Evolutionary conservation across 2,113 vertebrate genomes (phyloP).

Genomic region (Silurus meridionalis): DNA sequence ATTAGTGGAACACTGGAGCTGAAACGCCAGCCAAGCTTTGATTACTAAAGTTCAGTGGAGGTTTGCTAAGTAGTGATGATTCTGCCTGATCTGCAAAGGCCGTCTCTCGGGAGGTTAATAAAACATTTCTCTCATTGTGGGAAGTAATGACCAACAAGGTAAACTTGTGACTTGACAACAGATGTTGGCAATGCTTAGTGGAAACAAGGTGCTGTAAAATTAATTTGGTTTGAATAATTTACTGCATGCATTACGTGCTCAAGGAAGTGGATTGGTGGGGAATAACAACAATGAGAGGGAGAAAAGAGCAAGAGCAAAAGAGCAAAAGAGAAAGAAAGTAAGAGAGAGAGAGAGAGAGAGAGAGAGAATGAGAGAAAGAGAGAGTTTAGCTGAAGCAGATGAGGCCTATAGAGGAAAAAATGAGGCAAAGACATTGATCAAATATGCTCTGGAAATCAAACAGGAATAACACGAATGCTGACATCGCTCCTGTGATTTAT

Average conservation of each 20-base stretch:
- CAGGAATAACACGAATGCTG: conserved; percentile 69
- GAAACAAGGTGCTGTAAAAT: conserved; percentile 81
- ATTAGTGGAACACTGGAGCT: conserved; percentile 62
- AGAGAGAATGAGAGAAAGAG: conserved; percentile 51
- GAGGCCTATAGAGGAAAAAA: conserved; percentile 66
- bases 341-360: conserved; percentile 31
- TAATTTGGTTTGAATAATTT: conserved; percentile 82
- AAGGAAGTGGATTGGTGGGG: conserved; percentile 74
- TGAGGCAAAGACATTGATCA: conserved; percentile 72
- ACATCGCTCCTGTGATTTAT: conserved; percentile 77
- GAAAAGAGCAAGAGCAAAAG: too few species aligned
- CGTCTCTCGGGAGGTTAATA: conserved; percentile 76
- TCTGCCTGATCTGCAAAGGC: conserved; percentile 73
- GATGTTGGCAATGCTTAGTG: conserved; percentile 75
- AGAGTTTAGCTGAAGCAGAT: conserved; percentile 70
- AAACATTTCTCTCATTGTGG: conserved; percentile 84
- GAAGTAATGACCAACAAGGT: conserved; percentile 83
- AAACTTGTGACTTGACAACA: conserved; percentile 82
- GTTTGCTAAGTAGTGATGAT: conserved; percentile 74
- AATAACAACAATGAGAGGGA: conserved; percentile 69
- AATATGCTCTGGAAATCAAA: conserved; percentile 76
- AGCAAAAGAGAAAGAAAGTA: neutral
- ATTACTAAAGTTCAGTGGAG: conserved; percentile 76
- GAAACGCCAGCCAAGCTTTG: conserved; percentile 69
- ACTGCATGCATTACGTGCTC: conserved; percentile 80